Conservation (phyloP, 2,113 vertebrate genomes). For the Periophthalmus modestus region DNA sequence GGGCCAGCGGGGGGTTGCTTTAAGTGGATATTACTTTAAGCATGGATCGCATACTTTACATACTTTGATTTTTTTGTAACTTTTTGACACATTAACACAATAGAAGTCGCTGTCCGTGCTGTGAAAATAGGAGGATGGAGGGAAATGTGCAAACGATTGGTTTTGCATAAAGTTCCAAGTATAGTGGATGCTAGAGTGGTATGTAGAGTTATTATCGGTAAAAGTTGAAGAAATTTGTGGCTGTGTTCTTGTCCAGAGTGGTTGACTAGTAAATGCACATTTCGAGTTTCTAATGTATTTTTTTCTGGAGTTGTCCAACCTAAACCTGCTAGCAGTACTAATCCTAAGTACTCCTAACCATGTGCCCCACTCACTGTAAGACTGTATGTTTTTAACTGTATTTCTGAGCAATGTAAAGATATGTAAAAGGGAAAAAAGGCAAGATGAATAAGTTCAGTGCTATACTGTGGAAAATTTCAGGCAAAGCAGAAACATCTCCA, state of each 20-base stretch:
- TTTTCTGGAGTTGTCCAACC: neutral
- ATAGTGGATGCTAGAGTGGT: neutral
- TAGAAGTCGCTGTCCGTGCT: neutral
- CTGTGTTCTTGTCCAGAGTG: neutral
- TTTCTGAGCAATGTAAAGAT: too few species aligned
- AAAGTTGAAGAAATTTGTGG: neutral
- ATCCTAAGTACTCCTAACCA: too few species aligned
- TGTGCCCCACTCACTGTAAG: too few species aligned
- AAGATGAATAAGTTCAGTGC: too few species aligned
- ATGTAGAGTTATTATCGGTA: neutral
- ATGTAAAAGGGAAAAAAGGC: too few species aligned
- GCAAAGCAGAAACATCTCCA: too few species aligned
- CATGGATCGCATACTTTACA: constrained; percentile 40
- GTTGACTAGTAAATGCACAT: neutral
- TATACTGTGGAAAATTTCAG: too few species aligned
- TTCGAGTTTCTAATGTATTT: neutral
- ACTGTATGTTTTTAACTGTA: too few species aligned
- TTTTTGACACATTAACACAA: constrained; percentile 43
- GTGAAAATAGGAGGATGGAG: constrained; percentile 17
- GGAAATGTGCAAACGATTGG: neutral
- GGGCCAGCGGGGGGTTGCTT: constrained; percentile 44
- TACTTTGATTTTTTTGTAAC: constrained; percentile 27
- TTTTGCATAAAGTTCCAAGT: neutral
- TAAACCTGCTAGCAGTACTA: too few species aligned
- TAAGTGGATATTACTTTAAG: constrained; percentile 35